Conservation (phyloP, 2,113 vertebrate species). For the Scophthalmus maximus region DNA sequence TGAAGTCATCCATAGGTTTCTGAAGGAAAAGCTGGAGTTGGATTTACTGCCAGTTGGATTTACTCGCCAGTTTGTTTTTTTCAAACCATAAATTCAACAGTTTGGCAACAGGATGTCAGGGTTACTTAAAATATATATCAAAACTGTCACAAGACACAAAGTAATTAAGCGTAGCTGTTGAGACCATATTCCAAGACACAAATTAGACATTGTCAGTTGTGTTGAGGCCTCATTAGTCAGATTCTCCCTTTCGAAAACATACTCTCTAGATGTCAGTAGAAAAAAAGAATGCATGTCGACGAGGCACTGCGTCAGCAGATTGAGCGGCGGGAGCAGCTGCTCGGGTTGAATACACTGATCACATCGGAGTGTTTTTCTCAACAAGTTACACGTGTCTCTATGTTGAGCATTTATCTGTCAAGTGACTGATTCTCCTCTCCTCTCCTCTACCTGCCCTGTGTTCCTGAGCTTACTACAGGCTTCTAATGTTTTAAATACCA, state of each 20-base stretch:
- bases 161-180: not conserved
- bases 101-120: not conserved
- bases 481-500: constrained; percentile 50
- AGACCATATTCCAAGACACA: not conserved
- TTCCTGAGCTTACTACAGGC: constrained; percentile 22
- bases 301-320: too few species aligned
- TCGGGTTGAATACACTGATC: not conserved
- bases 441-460: not conserved
- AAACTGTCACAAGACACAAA: constrained; percentile 2
- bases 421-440: constrained; percentile 5
- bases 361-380: constrained; percentile 22
- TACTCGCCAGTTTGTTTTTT: not conserved
- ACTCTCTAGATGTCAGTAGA: not conserved
- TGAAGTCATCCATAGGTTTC: not conserved
- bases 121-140: not conserved
- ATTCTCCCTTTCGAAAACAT: not conserved
- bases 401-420: constrained; percentile 26
- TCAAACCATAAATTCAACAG: not conserved
- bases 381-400: constrained; percentile 33
- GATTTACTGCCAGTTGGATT: not conserved
- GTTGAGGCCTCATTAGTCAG: not conserved
- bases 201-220: not conserved
- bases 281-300: not conserved
- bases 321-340: too few species aligned
- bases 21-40: not conserved